phyloP scores from a whole-genome alignment of 2,113 vertebrate genomes.

The Trinectes maculatus region DNA sequence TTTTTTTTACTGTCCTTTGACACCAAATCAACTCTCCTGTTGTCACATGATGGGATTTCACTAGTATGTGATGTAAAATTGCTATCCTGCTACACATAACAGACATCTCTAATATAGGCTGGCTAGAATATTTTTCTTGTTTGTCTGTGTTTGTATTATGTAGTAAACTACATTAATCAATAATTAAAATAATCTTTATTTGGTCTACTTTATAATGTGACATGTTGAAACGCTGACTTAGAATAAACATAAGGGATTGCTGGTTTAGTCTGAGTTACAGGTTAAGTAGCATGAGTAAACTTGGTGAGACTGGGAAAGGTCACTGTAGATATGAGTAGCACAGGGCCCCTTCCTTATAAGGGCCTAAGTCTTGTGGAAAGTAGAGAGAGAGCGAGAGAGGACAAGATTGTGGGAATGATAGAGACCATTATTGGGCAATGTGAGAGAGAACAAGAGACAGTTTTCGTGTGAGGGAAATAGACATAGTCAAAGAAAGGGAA shows the following conservation, averaged over 20 bases:
- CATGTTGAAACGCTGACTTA: not conserved
- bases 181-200: not conserved
- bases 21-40: too few relatives aligned
- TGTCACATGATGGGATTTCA: too few relatives aligned
- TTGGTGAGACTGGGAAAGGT: slow-evolving; percentile 40
- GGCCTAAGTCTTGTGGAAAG: slow-evolving; percentile 60
- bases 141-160: not conserved
- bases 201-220: not conserved
- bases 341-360: slow-evolving; percentile 78
- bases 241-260: not conserved
- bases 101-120: too few relatives aligned
- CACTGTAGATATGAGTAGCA: slow-evolving; percentile 52
- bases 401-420: slow-evolving; percentile 50
- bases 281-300: slow-evolving; percentile 9
- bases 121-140: not conserved
- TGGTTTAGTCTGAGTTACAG: not conserved
- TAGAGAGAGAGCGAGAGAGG: slow-evolving; percentile 6
- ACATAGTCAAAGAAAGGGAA: slow-evolving; percentile 33
- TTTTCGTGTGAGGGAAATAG: slow-evolving; percentile 34
- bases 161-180: not conserved
- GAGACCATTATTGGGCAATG: slow-evolving; percentile 32
- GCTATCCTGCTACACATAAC: too few relatives aligned
- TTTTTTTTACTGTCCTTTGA: too few relatives aligned
- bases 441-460: not conserved
- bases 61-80: too few relatives aligned